Evolutionary conservation across 2,113 vertebrate genomes (phyloP).

Genomic region (Cyanoliseus patagonus): DNA sequence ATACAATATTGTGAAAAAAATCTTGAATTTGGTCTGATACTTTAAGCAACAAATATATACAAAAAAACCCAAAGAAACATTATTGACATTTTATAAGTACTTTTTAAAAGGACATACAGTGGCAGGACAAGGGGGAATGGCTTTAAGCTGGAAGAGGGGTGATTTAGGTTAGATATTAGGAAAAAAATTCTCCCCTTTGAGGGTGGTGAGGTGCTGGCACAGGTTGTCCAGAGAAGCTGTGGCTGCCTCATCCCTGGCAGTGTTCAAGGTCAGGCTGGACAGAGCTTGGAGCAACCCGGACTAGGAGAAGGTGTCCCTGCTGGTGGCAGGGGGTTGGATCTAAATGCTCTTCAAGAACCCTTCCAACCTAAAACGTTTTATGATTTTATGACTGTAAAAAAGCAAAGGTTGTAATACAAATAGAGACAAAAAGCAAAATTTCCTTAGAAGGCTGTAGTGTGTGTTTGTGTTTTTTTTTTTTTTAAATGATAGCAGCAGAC

Average conservation of each 20-base stretch:
- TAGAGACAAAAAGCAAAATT: not conserved
- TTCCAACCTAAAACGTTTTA: not conserved
- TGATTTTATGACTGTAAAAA: not conserved
- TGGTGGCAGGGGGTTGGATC: not conserved
- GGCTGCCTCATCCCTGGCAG: not conserved
- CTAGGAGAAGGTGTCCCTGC: not conserved
- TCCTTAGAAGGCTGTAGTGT: not conserved
- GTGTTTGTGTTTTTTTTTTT: not conserved
- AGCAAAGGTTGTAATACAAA: not conserved
- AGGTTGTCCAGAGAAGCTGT: not conserved
- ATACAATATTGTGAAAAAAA: not conserved
- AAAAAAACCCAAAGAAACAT: not conserved
- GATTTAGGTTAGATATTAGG: not conserved
- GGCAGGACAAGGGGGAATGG: not conserved
- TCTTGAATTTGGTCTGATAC: not conserved
- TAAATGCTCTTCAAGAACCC: not conserved
- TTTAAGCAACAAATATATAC: not conserved
- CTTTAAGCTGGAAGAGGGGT: not conserved
- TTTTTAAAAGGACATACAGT: not conserved
- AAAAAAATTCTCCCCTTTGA: not conserved
- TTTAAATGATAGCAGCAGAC: not conserved
- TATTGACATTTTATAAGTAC: not conserved
- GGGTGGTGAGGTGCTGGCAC: not conserved
- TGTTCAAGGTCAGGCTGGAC: not conserved
- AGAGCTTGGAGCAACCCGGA: not conserved